Percentiles rank a stretch among this genome's conserved stretches.
phyloP scores from a whole-genome alignment of 2,888 invertebrate species.

The Sussaba pulchella region DNA sequence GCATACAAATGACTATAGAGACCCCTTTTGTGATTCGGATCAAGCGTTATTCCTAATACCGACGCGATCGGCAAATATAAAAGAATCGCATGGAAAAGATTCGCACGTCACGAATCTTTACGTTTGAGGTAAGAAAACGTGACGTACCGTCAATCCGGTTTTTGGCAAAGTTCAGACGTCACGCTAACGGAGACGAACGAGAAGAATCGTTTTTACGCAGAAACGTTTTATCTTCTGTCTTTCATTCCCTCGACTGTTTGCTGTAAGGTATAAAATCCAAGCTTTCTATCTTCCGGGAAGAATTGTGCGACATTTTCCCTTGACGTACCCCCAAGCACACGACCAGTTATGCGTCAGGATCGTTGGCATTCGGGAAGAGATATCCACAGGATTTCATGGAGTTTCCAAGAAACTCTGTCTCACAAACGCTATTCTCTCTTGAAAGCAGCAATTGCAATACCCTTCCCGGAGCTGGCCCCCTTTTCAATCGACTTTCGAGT shows the following conservation, averaged over 20 bases:
- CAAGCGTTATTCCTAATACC: neutral
- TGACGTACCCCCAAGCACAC: constrained; percentile 33
- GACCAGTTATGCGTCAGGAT: constrained; percentile 58
- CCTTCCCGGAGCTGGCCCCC: constrained; percentile 41
- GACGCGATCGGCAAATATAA: neutral
- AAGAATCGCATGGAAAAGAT: neutral
- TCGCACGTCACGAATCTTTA: neutral
- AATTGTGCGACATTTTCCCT: constrained; percentile 41
- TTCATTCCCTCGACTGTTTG: constrained; percentile 30
- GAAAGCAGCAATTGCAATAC: constrained; percentile 49
- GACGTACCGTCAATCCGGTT: neutral
- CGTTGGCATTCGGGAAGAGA: constrained; percentile 51
- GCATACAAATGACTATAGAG: neutral
- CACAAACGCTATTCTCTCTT: constrained; percentile 33
- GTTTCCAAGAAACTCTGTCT: constrained; percentile 48
- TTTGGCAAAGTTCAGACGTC: constrained; percentile 46
- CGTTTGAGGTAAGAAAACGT: neutral
- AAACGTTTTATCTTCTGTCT: constrained; percentile 21
- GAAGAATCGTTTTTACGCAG: constrained; percentile 43
- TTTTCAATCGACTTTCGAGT: constrained; percentile 57
- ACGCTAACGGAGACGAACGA: constrained; percentile 37
- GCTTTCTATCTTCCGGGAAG: constrained; percentile 37
- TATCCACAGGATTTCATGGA: constrained; percentile 52
- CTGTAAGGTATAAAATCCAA: constrained; percentile 48
- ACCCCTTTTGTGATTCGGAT: neutral